phyloP scores from a whole-genome alignment of 2,113 vertebrate genomes.

The Pao palembangensis region DNA sequence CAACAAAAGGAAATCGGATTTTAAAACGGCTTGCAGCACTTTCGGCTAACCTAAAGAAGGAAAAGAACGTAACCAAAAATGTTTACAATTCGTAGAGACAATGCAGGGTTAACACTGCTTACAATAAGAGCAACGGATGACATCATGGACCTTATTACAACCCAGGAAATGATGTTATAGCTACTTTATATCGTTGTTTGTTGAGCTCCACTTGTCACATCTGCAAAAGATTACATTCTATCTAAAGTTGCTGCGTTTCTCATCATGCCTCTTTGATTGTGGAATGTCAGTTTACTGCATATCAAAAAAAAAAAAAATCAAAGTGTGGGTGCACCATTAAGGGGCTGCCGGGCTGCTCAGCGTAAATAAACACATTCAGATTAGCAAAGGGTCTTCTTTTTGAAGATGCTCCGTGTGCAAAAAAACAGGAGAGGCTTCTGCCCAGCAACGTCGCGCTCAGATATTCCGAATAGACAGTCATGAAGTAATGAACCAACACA shows the following conservation, averaged over 20 bases:
- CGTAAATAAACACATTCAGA: background rate
- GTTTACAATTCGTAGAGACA: too few relatives aligned
- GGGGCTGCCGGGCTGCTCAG: background rate
- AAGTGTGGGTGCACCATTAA: background rate
- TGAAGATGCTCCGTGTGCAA: background rate
- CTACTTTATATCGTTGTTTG: too few relatives aligned
- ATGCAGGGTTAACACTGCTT: too few relatives aligned
- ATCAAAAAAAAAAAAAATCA: background rate
- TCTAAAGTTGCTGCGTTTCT: background rate
- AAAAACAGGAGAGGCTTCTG: slow-evolving; percentile 7
- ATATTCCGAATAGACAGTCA: slow-evolving; percentile 21
- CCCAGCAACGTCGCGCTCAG: slow-evolving; percentile 28
- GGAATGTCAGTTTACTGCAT: background rate
- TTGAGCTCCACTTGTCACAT: background rate
- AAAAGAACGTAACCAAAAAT: too few relatives aligned
- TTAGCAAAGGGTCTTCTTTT: background rate
- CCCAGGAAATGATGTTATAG: too few relatives aligned
- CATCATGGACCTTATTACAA: too few relatives aligned
- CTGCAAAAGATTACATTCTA: background rate
- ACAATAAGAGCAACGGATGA: too few relatives aligned
- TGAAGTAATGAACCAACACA: background rate
- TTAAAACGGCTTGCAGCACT: too few relatives aligned
- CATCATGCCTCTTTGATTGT: background rate
- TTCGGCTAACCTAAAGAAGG: too few relatives aligned
- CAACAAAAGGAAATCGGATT: too few relatives aligned